Conservation (phyloP, 2,888 invertebrate species). For the Heliconius charithonia region DNA sequence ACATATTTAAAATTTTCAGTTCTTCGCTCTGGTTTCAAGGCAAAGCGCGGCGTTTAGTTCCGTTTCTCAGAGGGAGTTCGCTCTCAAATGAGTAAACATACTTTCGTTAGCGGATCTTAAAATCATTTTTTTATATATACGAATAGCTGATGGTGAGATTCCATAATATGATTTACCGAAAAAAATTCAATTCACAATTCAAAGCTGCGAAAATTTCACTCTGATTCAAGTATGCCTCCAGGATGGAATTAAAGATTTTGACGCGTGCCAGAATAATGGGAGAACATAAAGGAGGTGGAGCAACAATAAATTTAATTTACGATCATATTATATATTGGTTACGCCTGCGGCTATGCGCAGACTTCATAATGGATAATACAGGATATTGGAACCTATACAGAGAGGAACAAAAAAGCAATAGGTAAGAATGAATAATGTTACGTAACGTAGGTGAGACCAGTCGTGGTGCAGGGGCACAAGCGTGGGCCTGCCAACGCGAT, state of each 20-base stretch:
- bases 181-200: conserved; percentile 29
- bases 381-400: neutral
- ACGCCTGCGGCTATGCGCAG: conserved; percentile 15
- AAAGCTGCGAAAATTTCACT: conserved; percentile 18
- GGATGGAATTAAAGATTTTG: conserved; percentile 33
- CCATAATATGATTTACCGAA: conserved; percentile 20
- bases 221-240: conserved; percentile 21
- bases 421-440: neutral
- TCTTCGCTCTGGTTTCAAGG: too few relatives aligned
- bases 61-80: neutral
- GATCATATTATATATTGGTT: conserved; percentile 13
- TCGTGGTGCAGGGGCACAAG: too few relatives aligned
- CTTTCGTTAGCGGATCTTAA: neutral
- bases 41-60: too few relatives aligned
- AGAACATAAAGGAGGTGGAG: conserved; percentile 24
- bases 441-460: too few relatives aligned
- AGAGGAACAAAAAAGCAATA: neutral
- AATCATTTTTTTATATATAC: conserved; percentile 5
- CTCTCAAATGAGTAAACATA: neutral
- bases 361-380: conserved; percentile 17
- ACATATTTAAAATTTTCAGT: too few relatives aligned
- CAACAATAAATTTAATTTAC: conserved; percentile 32
- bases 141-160: conserved; percentile 2
- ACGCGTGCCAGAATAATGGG: conserved; percentile 20
- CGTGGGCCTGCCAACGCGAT: too few relatives aligned